A percentile compares a stretch with the other conserved stretches of the same genome.
Evolutionary conservation across 2,113 vertebrate genomes (phyloP).

Genomic region (Sakesphorus luctuosus): DNA sequence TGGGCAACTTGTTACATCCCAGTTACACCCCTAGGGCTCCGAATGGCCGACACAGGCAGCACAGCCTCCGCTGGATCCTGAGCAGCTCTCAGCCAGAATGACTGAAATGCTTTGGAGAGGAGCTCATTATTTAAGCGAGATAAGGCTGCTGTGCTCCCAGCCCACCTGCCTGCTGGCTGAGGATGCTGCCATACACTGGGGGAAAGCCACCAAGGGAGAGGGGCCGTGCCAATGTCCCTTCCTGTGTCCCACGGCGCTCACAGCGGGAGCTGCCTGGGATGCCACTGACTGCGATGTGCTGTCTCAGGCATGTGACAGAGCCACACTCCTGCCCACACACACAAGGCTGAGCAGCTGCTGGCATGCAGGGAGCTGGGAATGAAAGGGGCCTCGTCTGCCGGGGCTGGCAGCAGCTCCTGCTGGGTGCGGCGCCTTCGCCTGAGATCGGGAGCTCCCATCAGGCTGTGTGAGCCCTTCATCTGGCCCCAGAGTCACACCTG

Average conservation of each 20-base stretch:
- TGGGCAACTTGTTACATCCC: fast-evolving
- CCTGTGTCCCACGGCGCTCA: neutral
- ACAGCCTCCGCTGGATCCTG: fast-evolving
- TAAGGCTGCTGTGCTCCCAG: neutral
- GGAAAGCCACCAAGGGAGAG: neutral
- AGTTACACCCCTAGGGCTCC: fast-evolving
- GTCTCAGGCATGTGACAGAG: slow-evolving; percentile 22
- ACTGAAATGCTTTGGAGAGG: neutral
- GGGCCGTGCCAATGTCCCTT: neutral
- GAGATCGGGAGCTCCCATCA: neutral
- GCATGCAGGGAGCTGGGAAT: neutral
- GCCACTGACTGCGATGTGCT: neutral
- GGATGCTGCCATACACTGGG: neutral
- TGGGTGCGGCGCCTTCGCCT: neutral
- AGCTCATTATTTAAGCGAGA: fast-evolving
- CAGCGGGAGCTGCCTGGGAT: neutral
- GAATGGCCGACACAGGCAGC: fast-evolving
- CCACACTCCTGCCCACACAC: slow-evolving; percentile 9
- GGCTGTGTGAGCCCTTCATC: neutral
- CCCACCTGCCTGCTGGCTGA: fast-evolving
- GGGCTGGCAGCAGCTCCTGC: neutral
- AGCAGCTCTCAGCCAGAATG: neutral
- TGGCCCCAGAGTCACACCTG: neutral
- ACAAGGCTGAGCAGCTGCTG: slow-evolving; percentile 18
- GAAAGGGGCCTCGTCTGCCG: neutral